Base-by-base conservation (phyloP, 1,140 invertebrate genomes). In the Phortica variegata region DNA sequence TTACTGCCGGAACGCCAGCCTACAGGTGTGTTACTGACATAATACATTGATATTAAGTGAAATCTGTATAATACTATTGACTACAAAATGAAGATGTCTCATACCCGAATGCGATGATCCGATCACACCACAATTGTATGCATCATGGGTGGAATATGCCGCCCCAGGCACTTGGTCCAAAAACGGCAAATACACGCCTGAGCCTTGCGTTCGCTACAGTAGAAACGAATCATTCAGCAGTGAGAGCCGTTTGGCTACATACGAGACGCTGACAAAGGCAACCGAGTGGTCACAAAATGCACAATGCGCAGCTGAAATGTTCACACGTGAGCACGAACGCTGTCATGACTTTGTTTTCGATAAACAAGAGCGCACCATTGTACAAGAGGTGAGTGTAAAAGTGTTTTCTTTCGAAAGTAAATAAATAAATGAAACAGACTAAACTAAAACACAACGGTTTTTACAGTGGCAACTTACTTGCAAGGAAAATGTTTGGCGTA, bases 401-500 rank as follows among this genome's bases (percentile, higher is more conserved):
- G n/a, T n/a, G n/a, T n/a, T n/a, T n/a, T n/a, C n/a, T n/a, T n/a
- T 7, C 7, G 29, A 8, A 31, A 31, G 7, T 31, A 8, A 31
- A 31, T 31, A 31, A 31, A 31, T 31, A 31, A 31, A 8, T 31
- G 29, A 8, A 8, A 8, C 7, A 31, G 7, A 31, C n/a, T n/a
- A n/a, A n/a, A n/a, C n/a, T n/a, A n/a, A 36, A 36, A 12, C 6
- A 36, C 6, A 36, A 36, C 6, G 15, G 13, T 36, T 36, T 12
- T 36, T 36, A 5, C 33, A 83, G 77, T 84, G 82, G 79, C 66
- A 78, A 1, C 63, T 84, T n/a, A 81, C 79, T 10, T 84, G 82
- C 53, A 60, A 74, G 21, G 79, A 83, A 54, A 83, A 84, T 47
- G 71, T 79, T 49, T 85, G 85, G 83, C 83, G 83, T 52, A 61